A percentile compares a stretch with the other conserved stretches of the same genome.
Evolutionary conservation across 2,797 vertebrate genomes (phyloP).

Genomic region (Parambassis ranga): DNA sequence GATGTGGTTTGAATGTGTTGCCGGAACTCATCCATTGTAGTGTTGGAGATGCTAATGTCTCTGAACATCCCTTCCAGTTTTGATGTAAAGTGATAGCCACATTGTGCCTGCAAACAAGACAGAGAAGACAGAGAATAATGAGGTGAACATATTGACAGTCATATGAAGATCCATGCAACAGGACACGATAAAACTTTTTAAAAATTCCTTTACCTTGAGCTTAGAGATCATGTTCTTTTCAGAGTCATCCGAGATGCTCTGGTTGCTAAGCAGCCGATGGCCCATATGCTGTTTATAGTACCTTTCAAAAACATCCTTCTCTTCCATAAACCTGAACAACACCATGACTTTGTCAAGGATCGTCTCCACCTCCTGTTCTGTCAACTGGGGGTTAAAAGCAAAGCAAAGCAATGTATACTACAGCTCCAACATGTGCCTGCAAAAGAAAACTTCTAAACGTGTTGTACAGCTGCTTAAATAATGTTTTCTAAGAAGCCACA

Average conservation of each 20-base stretch:
- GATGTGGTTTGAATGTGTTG: slow-evolving; percentile 93
- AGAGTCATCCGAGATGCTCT: slow-evolving; percentile 94
- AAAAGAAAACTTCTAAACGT: too few relatives aligned
- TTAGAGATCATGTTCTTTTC: slow-evolving; percentile 99
- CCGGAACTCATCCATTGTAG: slow-evolving; percentile 99
- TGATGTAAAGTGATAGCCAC: slow-evolving; percentile 95
- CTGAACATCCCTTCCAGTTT: slow-evolving; percentile 99
- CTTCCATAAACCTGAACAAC: slow-evolving; percentile 98
- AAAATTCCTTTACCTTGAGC: slow-evolving; percentile 86
- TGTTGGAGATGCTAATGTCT: slow-evolving; percentile 98
- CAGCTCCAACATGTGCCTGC: not conserved
- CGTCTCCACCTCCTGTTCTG: slow-evolving; percentile 97
- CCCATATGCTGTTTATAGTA: slow-evolving; percentile 97
- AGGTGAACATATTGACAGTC: not conserved
- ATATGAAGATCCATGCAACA: too few relatives aligned
- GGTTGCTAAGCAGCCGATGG: slow-evolving; percentile 94
- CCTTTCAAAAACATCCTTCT: slow-evolving; percentile 97
- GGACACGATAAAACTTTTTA: too few relatives aligned
- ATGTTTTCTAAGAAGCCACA: slow-evolving; percentile 66
- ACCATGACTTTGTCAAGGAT: slow-evolving; percentile 99
- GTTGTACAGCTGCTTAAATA: too few relatives aligned
- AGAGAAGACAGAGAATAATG: not conserved
- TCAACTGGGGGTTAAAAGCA: slow-evolving; percentile 84
- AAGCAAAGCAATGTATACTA: not conserved
- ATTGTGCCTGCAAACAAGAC: slow-evolving; percentile 86